Evolutionary conservation across 2,888 invertebrate genomes (phyloP).

Genomic region (Tenthredo amoena): DNA sequence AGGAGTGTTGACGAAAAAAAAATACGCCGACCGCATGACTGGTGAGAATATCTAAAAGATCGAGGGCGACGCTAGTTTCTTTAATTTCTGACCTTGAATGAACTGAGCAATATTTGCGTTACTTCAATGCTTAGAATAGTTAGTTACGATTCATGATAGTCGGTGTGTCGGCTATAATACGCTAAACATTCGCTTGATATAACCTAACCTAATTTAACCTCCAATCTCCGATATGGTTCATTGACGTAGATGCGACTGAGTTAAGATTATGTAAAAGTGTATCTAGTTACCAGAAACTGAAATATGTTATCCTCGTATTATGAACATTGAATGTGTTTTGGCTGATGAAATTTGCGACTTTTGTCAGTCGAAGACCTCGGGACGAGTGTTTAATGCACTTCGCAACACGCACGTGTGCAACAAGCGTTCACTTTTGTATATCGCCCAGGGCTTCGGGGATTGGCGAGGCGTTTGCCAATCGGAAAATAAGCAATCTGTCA

Average conservation of each 20-base stretch:
- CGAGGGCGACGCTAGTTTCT: neutral
- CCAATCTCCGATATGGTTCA: neutral
- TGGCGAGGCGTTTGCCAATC: neutral
- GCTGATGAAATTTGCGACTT: neutral
- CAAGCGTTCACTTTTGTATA: neutral
- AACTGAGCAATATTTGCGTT: neutral
- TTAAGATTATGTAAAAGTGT: neutral
- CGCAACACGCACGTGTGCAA: conserved; percentile 15
- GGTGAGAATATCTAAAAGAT: neutral
- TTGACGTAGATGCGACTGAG: neutral
- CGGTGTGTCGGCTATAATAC: neutral
- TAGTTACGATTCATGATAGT: neutral
- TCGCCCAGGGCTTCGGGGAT: neutral
- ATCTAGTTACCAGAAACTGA: neutral
- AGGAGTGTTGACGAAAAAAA: neutral
- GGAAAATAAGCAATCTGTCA: conserved; percentile 21
- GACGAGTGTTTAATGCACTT: neutral
- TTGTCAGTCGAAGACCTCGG: neutral
- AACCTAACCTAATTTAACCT: conserved; percentile 14
- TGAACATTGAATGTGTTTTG: neutral
- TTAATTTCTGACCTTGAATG: neutral
- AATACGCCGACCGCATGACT: neutral
- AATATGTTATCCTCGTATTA: neutral
- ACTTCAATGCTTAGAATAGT: neutral
- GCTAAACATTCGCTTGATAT: neutral